These are phyloP conservation scores for Neotoxoptera formosana DNA, from an alignment of 1,140 invertebrate genomes.

Conservation along the genomic window DNA sequence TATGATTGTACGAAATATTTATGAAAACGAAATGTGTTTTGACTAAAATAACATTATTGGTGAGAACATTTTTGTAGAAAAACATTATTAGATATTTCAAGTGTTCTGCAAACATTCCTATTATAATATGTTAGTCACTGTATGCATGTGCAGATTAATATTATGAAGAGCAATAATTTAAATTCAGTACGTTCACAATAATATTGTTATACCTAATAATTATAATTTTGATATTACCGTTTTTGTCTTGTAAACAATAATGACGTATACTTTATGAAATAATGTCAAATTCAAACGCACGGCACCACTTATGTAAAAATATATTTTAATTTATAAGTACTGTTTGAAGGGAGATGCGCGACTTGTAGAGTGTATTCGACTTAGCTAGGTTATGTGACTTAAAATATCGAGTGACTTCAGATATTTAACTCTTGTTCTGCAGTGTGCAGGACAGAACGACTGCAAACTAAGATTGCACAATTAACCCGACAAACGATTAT, in stretches of 20 bases:
- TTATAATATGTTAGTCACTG: no score
- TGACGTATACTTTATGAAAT: not conserved
- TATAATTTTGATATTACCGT: not conserved
- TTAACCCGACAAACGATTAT: not conserved
- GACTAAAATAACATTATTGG: not conserved
- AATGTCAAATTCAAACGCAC: not conserved
- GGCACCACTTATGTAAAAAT: no score
- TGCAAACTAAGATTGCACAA: not conserved
- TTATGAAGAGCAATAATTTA: not conserved
- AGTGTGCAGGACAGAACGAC: no score
- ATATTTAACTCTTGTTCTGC: not conserved
- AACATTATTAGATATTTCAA: not conserved
- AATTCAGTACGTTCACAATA: not conserved
- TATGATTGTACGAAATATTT: not conserved
- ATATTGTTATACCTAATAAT: not conserved
- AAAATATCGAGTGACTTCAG: not conserved
- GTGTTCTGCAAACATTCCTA: not conserved
- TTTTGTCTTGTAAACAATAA: not conserved
- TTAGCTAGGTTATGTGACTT: not conserved
- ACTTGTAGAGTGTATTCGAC: not conserved
- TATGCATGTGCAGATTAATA: not conserved
- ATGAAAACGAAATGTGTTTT: not conserved
- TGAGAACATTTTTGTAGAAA: not conserved
- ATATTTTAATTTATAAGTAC: not conserved
- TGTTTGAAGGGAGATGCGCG: not conserved